Evolutionary conservation across 23 tunicate genomes (phyloP), one percentile per base, ranked within the genome.

Genomic region (Styela clava): DNA sequence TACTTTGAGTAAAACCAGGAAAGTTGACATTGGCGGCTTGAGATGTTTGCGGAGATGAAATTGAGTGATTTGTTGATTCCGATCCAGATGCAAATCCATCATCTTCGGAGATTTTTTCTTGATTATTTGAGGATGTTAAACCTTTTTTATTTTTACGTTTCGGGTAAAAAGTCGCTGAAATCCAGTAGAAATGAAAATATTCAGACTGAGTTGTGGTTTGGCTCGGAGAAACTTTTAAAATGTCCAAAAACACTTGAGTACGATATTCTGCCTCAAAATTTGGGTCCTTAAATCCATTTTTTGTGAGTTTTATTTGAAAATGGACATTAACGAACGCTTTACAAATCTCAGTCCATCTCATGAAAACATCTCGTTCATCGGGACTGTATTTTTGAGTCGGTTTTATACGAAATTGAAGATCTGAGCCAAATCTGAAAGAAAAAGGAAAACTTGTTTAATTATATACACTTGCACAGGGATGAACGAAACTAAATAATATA

Each of bases 151-250:
- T 28, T 34, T 71, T 71, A 16, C 77, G 77, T 30, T 71, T 71
- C 35, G 24, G 32, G 3, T 33, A 21, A 71, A 26, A 71, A 9
- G 16, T 18, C 35, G 34, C 35, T 16, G 77, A 71, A 21, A 71
- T 71, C 77, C 77, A 71, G 34, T 71, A 71, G 16, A 71, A 71
- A 71, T 71, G 77, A 32, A 71, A 71, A 34, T 71, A 71, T 32
- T 71, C 77, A 3, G 24, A 22, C 35, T 71, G 77, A 2, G 5
- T 71, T 35, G 20, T 19, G 18, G 77, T 71, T 3, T 32, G 77
- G 20, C 3, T n/a, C 5, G 37, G 32, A 12, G 35, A 33, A n/a
- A 71, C 77, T 16, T 71, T 71, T 33, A 28, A 28, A 21, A 71
- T 21, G 34, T 33, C 34, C 35, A 71, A 34, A 32, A 71, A 71